A percentile compares a stretch with the other conserved stretches of the same genome.
Conservation (phyloP, 2,113 vertebrate genomes). For the Carettochelys insculpta region DNA sequence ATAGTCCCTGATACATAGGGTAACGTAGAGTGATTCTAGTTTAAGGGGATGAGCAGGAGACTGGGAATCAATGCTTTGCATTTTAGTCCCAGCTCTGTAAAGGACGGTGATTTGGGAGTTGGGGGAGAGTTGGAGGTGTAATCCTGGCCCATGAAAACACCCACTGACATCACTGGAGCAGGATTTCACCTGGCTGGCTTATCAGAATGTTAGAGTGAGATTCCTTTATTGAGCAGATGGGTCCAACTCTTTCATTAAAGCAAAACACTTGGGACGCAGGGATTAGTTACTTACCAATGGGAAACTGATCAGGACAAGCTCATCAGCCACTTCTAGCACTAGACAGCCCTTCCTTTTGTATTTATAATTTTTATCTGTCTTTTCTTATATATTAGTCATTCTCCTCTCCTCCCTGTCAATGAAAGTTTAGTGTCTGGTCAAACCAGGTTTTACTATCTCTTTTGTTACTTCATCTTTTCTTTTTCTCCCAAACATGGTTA, state of each 20-base stretch:
- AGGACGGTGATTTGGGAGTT: background rate
- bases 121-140: background rate
- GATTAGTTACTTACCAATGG: background rate
- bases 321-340: background rate
- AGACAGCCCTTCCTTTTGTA: background rate
- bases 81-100: background rate
- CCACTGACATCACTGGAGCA: background rate
- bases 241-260: background rate
- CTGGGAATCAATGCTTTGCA: background rate
- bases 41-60: background rate
- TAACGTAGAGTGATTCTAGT: background rate
- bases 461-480: background rate
- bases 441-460: background rate
- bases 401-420: background rate
- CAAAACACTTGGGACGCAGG: background rate
- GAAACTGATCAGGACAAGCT: background rate
- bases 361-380: background rate
- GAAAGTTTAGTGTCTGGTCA: background rate
- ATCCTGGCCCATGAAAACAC: accelerated
- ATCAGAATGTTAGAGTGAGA: background rate
- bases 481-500: background rate
- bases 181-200: background rate
- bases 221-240: background rate
- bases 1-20: background rate
- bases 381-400: background rate